Conservation (phyloP, 1,140 invertebrate genomes). For the Aphis gossypii region DNA sequence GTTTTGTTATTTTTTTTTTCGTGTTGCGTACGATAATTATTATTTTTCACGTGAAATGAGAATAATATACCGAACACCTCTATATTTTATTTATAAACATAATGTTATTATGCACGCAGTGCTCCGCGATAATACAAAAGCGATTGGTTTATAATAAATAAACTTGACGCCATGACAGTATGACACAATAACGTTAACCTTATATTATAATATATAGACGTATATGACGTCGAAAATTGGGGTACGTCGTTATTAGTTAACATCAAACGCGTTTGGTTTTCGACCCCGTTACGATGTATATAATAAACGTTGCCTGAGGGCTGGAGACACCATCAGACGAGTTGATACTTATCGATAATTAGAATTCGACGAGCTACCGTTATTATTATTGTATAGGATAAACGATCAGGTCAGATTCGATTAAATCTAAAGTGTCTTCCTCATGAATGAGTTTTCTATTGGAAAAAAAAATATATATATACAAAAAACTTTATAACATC, state of each 20-base stretch:
- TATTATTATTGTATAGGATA: slow-evolving; percentile 1
- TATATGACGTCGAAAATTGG: slow-evolving; percentile 6
- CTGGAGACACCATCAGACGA: neutral
- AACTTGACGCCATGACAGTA: slow-evolving; percentile 14
- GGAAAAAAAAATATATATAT: neutral
- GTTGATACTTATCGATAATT: slow-evolving; percentile 42
- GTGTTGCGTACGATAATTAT: neutral
- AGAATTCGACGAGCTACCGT: slow-evolving; percentile 22
- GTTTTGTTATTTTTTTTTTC: neutral
- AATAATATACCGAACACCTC: neutral
- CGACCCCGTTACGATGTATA: neutral
- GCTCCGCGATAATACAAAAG: neutral
- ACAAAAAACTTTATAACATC: slow-evolving; percentile 27
- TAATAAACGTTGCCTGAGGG: slow-evolving; percentile 24
- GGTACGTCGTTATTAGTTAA: slow-evolving; percentile 46
- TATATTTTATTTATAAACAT: neutral
- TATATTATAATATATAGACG: slow-evolving; percentile 14
- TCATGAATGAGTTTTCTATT: slow-evolving; percentile 24
- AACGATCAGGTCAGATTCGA: slow-evolving; percentile 40
- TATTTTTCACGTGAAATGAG: neutral
- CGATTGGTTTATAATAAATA: neutral
- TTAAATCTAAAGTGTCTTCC: slow-evolving; percentile 41
- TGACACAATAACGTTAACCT: slow-evolving; percentile 10
- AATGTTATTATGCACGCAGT: too few species aligned
- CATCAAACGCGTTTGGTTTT: slow-evolving; percentile 33